Base-by-base conservation (phyloP, 2,888 invertebrate species). In the Belgica antarctica region DNA sequence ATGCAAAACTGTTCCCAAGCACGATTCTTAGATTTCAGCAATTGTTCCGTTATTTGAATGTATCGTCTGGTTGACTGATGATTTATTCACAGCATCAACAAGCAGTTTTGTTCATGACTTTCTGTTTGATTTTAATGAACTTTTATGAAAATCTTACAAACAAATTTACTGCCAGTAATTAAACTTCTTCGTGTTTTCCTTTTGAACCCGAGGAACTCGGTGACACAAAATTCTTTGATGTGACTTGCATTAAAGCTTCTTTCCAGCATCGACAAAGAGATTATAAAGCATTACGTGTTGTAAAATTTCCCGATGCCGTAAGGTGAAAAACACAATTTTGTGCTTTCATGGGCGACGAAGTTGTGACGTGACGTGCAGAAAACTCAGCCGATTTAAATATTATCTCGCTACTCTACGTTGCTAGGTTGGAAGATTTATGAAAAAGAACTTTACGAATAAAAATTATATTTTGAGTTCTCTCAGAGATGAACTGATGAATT, bases 401-500 rank as follows among this genome's bases (percentile, higher is more conserved):
- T 12, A 41, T 41, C 41, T 15, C n/a, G n/a, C n/a, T n/a, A n/a
- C n/a, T n/a, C n/a, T n/a, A n/a, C 41, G 3, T 41, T 41, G 41
- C 41, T 15, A 10, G 12, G 31, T 31, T n/a, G n/a, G 41, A 57
- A 57, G 57, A 57, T 57, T 57, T 57, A 57, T 57, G 57, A 57
- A 41, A n/a, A 15, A n/a, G 19, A 7, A 15, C 22, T 57, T 24
- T 41, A 2, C 12, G 4, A 4, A n/a, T 41, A n/a, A 12, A 41
- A n/a, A 12, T 41, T 41, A n/a, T 4, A n/a, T 41, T 41, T 4
- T 41, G 12, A 1, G 2, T 2, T 41, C 15, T 41, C 41, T 41
- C 34, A 41, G 4, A 41, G 41, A n/a, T n/a, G n/a, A n/a, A n/a
- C n/a, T n/a, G n/a, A n/a, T n/a, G n/a, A n/a, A n/a, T n/a, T n/a